Percentiles rank a stretch among this genome's conserved stretches.
These are phyloP conservation scores for Trididemnum clinides DNA, from an alignment of 23 tunicate species.

Conservation along the genomic window DNA sequence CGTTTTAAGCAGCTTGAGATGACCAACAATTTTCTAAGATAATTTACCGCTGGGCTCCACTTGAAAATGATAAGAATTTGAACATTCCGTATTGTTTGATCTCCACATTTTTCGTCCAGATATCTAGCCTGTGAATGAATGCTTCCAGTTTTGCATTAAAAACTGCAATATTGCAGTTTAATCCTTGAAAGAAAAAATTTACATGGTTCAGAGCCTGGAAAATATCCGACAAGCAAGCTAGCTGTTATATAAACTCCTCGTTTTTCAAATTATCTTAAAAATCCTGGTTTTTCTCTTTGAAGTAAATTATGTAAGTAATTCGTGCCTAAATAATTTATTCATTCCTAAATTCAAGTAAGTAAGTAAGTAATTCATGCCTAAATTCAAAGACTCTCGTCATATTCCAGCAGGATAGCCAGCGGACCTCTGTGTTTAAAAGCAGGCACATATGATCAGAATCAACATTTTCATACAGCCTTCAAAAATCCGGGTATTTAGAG, in stretches of 20 bases:
- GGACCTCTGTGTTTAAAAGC: neutral
- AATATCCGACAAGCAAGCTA: constrained; percentile 70
- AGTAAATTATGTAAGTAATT: neutral
- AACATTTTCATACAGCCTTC: neutral
- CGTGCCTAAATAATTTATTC: neutral
- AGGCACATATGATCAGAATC: neutral
- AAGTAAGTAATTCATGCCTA: neutral
- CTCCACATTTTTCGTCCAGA: constrained; percentile 58
- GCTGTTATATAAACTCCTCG: constrained; percentile 52
- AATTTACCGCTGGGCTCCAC: neutral
- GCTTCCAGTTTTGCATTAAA: constrained; percentile 26
- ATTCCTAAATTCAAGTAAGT: too few species aligned
- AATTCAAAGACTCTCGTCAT: constrained; percentile 21
- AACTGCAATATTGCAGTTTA: constrained; percentile 28
- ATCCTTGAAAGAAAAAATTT: constrained; percentile 48
- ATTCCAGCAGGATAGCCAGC: constrained; percentile 24
- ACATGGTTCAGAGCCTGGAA: constrained; percentile 45
- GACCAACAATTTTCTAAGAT: constrained; percentile 31
- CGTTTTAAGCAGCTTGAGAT: constrained; percentile 37
- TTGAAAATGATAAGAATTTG: neutral
- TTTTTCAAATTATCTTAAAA: constrained; percentile 47
- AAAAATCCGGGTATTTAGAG: neutral
- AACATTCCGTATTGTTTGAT: constrained; percentile 56
- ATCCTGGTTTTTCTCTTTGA: constrained; percentile 49
- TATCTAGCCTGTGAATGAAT: constrained; percentile 18